Evolutionary conservation across 1,140 invertebrate genomes (phyloP).

Genomic region (Pseudobourletiella spinata): DNA sequence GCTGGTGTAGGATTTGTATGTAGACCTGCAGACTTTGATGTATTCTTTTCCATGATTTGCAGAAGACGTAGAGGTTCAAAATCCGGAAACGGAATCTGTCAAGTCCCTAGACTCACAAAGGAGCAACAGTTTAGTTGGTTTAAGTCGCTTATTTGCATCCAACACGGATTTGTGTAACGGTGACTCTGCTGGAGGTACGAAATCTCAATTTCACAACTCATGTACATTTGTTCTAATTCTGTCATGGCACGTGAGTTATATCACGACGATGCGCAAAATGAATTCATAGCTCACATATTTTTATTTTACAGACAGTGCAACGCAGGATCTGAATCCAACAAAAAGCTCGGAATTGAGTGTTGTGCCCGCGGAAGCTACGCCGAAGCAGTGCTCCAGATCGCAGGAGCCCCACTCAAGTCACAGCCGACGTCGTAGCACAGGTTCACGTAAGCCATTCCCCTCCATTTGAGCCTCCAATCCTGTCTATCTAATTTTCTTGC

Average conservation of each 20-base stretch:
- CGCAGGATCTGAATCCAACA: no score
- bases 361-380: background rate
- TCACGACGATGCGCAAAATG: no score
- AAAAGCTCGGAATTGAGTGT: background rate
- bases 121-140: slow-evolving; percentile 39
- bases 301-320: no score
- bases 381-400: background rate
- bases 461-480: no score
- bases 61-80: background rate
- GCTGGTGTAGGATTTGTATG: no score
- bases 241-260: no score
- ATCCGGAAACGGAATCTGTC: slow-evolving; percentile 24
- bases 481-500: no score
- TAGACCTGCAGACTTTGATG: background rate
- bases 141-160: slow-evolving; percentile 49
- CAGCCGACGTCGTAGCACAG: background rate
- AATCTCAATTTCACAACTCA: no score
- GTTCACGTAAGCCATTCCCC: background rate
- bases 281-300: no score
- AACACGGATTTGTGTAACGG: slow-evolving; percentile 3
- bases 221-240: no score
- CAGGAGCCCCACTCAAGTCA: background rate
- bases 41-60: background rate
- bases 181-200: background rate
- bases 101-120: slow-evolving; percentile 30